These are phyloP conservation scores for Stramonita haemastoma DNA, from an alignment of 2,888 invertebrate species.

Conservation along the genomic window DNA sequence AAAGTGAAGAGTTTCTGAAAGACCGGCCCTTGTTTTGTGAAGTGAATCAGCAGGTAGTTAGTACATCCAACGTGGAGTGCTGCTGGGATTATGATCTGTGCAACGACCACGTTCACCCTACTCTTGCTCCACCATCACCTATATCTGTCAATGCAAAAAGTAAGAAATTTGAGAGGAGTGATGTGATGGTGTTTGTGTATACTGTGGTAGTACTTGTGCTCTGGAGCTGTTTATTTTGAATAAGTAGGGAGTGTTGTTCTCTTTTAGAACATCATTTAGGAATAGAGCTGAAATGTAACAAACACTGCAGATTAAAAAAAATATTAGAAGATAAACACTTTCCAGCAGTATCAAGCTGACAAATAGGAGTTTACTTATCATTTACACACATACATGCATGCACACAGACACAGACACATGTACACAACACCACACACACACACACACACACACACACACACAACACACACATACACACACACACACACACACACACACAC, in stretches of 20 bases:
- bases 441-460: not conserved
- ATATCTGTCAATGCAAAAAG: not conserved
- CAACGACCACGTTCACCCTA: conserved; percentile 59
- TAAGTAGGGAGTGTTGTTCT: too few species aligned
- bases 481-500: not conserved
- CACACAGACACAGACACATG: not conserved
- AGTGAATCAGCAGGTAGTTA: conserved; percentile 36
- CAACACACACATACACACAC: not conserved
- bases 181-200: not conserved
- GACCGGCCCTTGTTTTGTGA: conserved; percentile 59
- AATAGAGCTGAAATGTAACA: too few species aligned
- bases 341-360: not conserved
- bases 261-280: too few species aligned
- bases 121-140: conserved; percentile 55
- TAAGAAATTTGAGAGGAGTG: not conserved
- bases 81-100: conserved; percentile 65
- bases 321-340: not conserved
- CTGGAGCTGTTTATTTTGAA: too few species aligned
- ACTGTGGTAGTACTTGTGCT: too few species aligned
- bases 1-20: conserved; percentile 47
- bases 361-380: not conserved
- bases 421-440: not conserved
- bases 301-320: too few species aligned
- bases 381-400: not conserved
- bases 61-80: conserved; percentile 56